phyloP scores from a whole-genome alignment of 2,797 vertebrate species.

The Microcaecilia unicolor region DNA sequence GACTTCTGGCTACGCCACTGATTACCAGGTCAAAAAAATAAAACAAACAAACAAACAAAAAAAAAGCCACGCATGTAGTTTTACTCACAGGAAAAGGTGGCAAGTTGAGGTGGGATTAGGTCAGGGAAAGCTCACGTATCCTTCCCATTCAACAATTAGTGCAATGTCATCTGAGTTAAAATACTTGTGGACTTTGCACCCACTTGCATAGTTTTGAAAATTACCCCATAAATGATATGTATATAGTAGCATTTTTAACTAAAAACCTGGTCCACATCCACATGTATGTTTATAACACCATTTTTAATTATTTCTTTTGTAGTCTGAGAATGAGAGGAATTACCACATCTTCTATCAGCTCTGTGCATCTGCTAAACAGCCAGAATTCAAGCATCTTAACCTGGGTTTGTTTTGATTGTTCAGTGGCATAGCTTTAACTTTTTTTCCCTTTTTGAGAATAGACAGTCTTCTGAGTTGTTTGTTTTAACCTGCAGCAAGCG shows the following conservation, averaged over 20 bases:
- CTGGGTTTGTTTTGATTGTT: conserved; percentile 61
- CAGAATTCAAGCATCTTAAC: conserved; percentile 74
- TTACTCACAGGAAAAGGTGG: too few relatives aligned
- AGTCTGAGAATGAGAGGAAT: conserved; percentile 94
- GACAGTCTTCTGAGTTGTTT: neutral
- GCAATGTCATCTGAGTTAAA: too few relatives aligned
- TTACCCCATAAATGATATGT: too few relatives aligned
- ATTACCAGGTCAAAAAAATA: too few relatives aligned
- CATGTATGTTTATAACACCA: neutral
- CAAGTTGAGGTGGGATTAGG: too few relatives aligned
- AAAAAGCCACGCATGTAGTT: too few relatives aligned
- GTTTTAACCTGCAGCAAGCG: conserved; percentile 53
- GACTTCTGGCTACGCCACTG: too few relatives aligned
- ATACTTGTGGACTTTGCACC: too few relatives aligned
- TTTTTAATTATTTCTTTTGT: conserved; percentile 14
- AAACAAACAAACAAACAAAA: too few relatives aligned
- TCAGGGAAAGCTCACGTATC: too few relatives aligned
- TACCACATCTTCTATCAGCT: conserved; percentile 98
- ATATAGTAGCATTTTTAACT: conserved; percentile 1
- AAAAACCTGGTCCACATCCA: neutral
- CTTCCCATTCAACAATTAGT: too few relatives aligned
- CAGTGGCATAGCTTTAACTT: neutral
- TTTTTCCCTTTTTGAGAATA: neutral
- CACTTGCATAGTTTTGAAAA: too few relatives aligned
- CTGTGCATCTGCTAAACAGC: conserved; percentile 77